phyloP scores from a whole-genome alignment of 1,140 invertebrate species.

The Drosophila pachea region DNA sequence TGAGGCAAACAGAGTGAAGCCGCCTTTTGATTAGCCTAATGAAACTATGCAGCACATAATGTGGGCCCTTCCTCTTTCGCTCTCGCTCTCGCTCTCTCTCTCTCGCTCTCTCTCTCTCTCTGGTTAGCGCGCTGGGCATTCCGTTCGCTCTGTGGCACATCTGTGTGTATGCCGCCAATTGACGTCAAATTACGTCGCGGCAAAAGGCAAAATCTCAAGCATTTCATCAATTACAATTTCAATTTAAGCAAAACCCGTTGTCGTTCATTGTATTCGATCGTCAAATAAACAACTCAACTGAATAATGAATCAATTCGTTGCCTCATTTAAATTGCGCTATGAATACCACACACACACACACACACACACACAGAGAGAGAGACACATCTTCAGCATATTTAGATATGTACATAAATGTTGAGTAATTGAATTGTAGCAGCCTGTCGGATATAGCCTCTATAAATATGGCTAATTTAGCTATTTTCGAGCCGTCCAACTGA shows the following conservation, averaged over 20 bases:
- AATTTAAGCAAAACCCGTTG: constrained; percentile 62
- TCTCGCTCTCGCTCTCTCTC: background rate
- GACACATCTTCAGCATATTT: too few relatives aligned
- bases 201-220: constrained; percentile 65
- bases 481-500: too few relatives aligned
- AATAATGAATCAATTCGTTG: constrained; percentile 57
- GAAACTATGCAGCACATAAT: constrained; percentile 67
- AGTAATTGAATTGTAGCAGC: constrained; percentile 28
- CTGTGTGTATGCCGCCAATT: constrained; percentile 52
- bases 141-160: constrained; percentile 11
- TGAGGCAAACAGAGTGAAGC: constrained; percentile 30
- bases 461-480: background rate
- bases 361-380: background rate
- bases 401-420: background rate
- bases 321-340: constrained; percentile 65
- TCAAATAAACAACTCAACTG: constrained; percentile 44
- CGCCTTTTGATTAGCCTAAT: constrained; percentile 74
- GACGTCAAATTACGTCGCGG: constrained; percentile 61
- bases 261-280: constrained; percentile 57
- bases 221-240: constrained; percentile 77
- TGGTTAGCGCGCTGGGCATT: too few relatives aligned
- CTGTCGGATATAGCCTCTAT: background rate
- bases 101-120: background rate
- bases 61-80: background rate
- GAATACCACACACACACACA: constrained; percentile 27